Evolutionary conservation across 2,113 vertebrate species (phyloP).

Genomic region (Amphiprion percula): DNA sequence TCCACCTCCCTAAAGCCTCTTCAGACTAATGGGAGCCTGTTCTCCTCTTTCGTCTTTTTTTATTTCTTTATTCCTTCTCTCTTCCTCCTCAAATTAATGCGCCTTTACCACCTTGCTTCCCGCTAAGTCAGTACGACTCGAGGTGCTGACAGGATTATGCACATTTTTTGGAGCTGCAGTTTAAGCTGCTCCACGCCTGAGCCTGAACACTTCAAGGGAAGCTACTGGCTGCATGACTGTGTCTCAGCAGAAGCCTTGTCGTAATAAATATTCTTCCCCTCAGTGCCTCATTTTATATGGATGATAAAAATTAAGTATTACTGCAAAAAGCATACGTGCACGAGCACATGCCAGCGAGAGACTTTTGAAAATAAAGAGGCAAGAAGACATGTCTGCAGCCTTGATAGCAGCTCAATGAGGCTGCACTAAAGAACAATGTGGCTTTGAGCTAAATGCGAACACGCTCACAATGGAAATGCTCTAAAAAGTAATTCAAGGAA

Average conservation of each 20-base stretch:
- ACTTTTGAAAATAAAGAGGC: background rate
- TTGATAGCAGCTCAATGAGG: background rate
- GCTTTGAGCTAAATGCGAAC: background rate
- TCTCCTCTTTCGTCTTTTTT: background rate
- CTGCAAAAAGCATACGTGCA: slow-evolving; percentile 3
- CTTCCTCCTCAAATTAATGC: slow-evolving; percentile 19
- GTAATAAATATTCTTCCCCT: background rate
- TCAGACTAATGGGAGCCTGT: slow-evolving; percentile 30
- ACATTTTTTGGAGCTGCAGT: slow-evolving; percentile 23
- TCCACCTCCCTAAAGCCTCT: slow-evolving; percentile 20
- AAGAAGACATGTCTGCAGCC: background rate
- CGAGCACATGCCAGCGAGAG: background rate
- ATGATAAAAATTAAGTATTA: background rate
- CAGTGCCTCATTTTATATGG: background rate
- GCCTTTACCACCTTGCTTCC: slow-evolving; percentile 22
- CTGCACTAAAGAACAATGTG: background rate
- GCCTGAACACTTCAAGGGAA: slow-evolving; percentile 22
- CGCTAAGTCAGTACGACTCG: slow-evolving; percentile 11
- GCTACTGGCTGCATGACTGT: background rate
- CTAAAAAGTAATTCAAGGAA: no score
- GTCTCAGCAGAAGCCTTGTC: slow-evolving; percentile 6
- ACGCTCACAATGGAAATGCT: background rate
- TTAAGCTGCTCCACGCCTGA: slow-evolving; percentile 16
- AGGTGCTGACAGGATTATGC: slow-evolving; percentile 50
- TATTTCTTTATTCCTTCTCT: background rate